Conservation (phyloP, 2,113 vertebrate genomes). For the Rynchops niger region DNA sequence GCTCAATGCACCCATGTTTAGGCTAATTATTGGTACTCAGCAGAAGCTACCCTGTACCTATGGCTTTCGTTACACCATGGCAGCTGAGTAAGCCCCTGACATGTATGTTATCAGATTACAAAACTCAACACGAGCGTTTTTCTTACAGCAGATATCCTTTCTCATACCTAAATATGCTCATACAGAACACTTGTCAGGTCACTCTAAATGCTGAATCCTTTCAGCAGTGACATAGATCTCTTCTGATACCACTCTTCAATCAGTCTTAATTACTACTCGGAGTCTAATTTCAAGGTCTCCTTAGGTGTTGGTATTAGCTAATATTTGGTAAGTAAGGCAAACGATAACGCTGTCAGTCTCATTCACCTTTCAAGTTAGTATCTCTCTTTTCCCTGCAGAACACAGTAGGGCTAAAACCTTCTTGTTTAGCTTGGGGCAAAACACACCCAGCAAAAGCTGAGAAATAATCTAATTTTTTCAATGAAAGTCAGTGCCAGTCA, state of each 20-base stretch:
- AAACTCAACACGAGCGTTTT: constrained; percentile 61
- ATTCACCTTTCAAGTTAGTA: constrained; percentile 22
- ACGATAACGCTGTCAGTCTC: constrained; percentile 13
- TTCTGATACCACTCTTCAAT: constrained; percentile 55
- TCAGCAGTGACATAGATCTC: constrained; percentile 38
- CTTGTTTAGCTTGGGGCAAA: constrained; percentile 78
- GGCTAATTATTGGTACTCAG: constrained; percentile 2
- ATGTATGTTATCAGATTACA: constrained; percentile 27
- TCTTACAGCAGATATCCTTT: not conserved
- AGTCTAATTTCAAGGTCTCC: constrained; percentile 53
- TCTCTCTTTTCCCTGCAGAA: constrained; percentile 58
- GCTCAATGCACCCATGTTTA: constrained; percentile 32
- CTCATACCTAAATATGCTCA: constrained; percentile 35
- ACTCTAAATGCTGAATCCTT: constrained; percentile 32
- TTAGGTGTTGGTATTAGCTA: constrained; percentile 47
- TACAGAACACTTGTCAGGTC: constrained; percentile 10
- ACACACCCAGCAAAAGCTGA: constrained; percentile 68
- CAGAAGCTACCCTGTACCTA: not conserved
- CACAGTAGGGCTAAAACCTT: constrained; percentile 63
- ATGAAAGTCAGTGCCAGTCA: constrained; percentile 78
- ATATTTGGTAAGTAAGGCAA: constrained; percentile 46
- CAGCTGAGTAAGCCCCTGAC: constrained; percentile 50
- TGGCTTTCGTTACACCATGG: constrained; percentile 52
- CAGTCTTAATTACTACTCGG: constrained; percentile 52
- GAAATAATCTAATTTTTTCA: constrained; percentile 78